Evolutionary conservation across 2,888 invertebrate species (phyloP), one percentile per base, ranked within the genome.

Genomic region (Dromius quadrimaculatus): DNA sequence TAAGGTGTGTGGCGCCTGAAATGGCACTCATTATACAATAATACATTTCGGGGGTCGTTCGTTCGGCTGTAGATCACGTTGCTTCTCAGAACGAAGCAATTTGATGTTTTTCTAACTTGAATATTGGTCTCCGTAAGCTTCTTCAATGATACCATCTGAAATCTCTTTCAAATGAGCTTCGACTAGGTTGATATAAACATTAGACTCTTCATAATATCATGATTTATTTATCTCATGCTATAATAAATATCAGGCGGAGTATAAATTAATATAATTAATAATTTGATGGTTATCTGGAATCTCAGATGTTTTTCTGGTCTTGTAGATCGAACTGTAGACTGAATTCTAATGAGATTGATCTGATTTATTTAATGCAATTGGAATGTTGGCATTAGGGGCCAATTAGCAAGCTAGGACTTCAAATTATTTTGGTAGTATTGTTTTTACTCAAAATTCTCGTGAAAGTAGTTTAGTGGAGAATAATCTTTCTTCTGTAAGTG

Each of bases 51-150:
- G 79, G 77, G 79, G 77, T 75, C 78, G 79, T 80, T 79, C 78
- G 77, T 78, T 77, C 76, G 78, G 76, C 79, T 79, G 80, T 81
- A 80, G 79, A 81, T 81, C 80, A 80, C 79, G 79, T 78, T 75
- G 72, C 74, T 80, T 80, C 79, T 75, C 74, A 75, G 80, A 79
- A 80, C 74, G 72, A 0, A 59, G 20, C 59, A 36, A 59, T 59
- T 59, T 34, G 20, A 13, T 20, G 34, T 59, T 59, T 54, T 54
- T 54, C 50, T 54, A 11, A 8, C 23, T n/a, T 11, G 23, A 23
- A 28, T 54, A 50, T 28, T 15, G 50, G 23, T 13, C 28, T 15
- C 50, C 13, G 22, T 54, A 28, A 9, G 50, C 9, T 50, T 23
- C 47, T 11, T n/a, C 11, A n/a, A n/a, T n/a, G 47, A 54, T 54